phyloP scores from a whole-genome alignment of 1,140 invertebrate genomes.

The Ceratosolen solmsi region DNA sequence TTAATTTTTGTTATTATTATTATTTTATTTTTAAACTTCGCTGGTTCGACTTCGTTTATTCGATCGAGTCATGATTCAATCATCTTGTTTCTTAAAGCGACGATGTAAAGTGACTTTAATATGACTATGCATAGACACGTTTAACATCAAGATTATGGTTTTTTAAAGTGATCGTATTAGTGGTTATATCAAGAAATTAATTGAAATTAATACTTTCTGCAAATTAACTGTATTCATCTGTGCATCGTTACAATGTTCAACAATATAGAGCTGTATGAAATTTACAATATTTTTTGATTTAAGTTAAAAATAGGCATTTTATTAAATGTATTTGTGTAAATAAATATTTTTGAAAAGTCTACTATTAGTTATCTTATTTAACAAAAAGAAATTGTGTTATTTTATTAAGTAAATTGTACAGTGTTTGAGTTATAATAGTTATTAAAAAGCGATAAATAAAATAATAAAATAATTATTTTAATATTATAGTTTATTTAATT shows the following conservation, averaged over 20 bases:
- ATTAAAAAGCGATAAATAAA: too few relatives aligned
- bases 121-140: not conserved
- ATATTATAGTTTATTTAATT: too few relatives aligned
- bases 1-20: not conserved
- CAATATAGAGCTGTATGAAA: conserved; percentile 30
- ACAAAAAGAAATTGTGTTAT: too few relatives aligned
- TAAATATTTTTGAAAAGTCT: conserved; percentile 51
- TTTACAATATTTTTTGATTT: conserved; percentile 42
- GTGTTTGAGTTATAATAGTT: too few relatives aligned
- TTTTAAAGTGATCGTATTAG: conserved; percentile 7
- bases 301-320: conserved; percentile 46
- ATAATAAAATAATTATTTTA: too few relatives aligned
- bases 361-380: not conserved
- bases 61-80: not conserved
- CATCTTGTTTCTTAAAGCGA: conserved; percentile 1
- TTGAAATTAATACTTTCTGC: conserved; percentile 46
- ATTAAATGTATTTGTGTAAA: conserved; percentile 51
- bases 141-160: not conserved
- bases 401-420: too few relatives aligned
- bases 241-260: conserved; percentile 33
- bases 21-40: conserved; percentile 15
- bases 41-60: conserved; percentile 2
- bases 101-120: conserved; percentile 11
- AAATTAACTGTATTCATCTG: conserved; percentile 22
- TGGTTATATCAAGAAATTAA: conserved; percentile 26